Percentiles rank a stretch among this genome's conserved stretches.
Evolutionary conservation across 1,140 invertebrate species (phyloP).

Genomic region (Nasonia giraulti): DNA sequence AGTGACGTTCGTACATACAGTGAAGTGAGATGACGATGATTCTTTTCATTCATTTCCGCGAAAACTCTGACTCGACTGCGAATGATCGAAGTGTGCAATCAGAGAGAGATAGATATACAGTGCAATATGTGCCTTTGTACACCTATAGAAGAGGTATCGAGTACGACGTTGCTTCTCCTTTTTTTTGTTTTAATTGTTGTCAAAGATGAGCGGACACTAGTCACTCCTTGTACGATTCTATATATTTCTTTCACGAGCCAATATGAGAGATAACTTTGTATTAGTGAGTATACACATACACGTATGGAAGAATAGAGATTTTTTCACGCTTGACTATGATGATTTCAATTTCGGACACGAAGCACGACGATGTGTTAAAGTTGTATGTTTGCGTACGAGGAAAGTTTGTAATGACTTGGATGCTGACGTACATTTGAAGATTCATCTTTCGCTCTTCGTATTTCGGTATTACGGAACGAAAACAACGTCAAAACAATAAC

Average conservation of each 20-base stretch:
- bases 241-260: background rate
- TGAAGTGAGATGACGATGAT: background rate
- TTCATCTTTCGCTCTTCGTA: too few relatives aligned
- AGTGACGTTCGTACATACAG: too few relatives aligned
- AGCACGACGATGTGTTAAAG: too few relatives aligned
- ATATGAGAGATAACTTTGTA: constrained; percentile 5
- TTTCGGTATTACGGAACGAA: background rate
- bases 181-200: constrained; percentile 49
- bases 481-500: constrained; percentile 15
- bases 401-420: too few relatives aligned
- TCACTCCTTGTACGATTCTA: constrained; percentile 57
- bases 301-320: background rate
- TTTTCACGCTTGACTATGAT: background rate
- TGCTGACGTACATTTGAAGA: too few relatives aligned
- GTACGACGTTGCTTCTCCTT: constrained; percentile 25
- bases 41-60: background rate
- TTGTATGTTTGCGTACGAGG: too few relatives aligned
- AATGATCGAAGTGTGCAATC: constrained; percentile 24
- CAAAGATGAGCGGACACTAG: constrained; percentile 58
- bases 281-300: background rate
- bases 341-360: too few relatives aligned
- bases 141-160: background rate
- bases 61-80: constrained; percentile 12
- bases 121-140: constrained; percentile 42
- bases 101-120: background rate